Conservation (phyloP, 2,113 vertebrate species). For the Sigmodon hispidus region DNA sequence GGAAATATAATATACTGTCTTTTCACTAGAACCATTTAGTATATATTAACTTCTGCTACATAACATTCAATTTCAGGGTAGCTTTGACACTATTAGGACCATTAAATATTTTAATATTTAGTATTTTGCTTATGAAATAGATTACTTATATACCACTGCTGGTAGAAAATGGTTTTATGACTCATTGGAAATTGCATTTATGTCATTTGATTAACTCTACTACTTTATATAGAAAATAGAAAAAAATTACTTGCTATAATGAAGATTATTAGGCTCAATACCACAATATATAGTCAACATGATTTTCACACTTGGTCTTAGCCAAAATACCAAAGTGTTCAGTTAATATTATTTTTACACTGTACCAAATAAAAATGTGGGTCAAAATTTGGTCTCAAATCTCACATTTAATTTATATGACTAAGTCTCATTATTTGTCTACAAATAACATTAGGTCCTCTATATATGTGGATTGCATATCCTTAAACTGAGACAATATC, state of each 20-base stretch:
- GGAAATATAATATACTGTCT: constrained; percentile 27
- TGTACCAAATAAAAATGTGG: constrained; percentile 22
- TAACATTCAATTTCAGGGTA: constrained; percentile 8
- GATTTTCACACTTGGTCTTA: background rate
- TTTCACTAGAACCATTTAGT: background rate
- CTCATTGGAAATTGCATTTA: constrained; percentile 30
- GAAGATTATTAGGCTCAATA: background rate
- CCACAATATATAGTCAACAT: background rate
- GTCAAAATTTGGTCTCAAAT: background rate
- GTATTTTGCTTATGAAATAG: constrained; percentile 25
- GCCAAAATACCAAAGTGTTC: background rate
- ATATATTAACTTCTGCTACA: constrained; percentile 13
- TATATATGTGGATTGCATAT: background rate
- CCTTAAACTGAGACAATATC: background rate
- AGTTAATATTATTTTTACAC: constrained; percentile 47
- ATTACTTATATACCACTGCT: constrained; percentile 54
- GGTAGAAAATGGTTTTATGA: constrained; percentile 37
- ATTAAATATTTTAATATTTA: constrained; percentile 31
- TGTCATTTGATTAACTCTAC: constrained; percentile 7
- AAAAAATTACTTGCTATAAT: constrained; percentile 45
- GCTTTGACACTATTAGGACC: constrained; percentile 30
- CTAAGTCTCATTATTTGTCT: background rate
- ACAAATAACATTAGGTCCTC: background rate
- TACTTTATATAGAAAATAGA: constrained; percentile 32
- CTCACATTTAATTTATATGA: constrained; percentile 51